phyloP scores from a whole-genome alignment of 2,797 vertebrate genomes.

The Garrulus glandarius region DNA sequence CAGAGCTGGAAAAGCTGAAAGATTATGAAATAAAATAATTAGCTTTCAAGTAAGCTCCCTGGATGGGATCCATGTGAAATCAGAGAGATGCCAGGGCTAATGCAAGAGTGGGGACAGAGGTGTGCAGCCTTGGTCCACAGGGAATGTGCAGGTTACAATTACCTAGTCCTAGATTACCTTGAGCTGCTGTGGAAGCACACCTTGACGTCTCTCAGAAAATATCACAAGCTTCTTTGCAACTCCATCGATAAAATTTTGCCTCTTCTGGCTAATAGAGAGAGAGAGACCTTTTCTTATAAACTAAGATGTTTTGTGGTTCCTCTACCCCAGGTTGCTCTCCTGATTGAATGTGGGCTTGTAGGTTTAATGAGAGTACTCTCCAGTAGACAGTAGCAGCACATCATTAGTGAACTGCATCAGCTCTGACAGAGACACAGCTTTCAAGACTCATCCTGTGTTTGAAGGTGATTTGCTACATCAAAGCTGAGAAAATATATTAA shows the following conservation, averaged over 20 bases:
- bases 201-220: neutral
- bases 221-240: neutral
- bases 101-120: neutral
- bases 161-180: neutral
- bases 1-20: neutral
- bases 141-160: neutral
- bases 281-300: neutral
- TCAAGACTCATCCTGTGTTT: neutral
- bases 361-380: neutral
- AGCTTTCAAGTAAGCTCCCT: neutral
- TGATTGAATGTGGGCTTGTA: neutral
- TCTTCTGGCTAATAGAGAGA: neutral
- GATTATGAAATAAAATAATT: conserved; percentile 17
- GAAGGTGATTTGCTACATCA: neutral
- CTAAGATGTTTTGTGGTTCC: neutral
- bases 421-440: neutral
- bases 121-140: neutral
- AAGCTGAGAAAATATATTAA: conserved; percentile 8
- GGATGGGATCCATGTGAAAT: neutral
- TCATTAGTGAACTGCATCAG: conserved; percentile 2
- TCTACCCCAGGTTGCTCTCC: neutral
- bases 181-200: neutral
- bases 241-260: neutral
- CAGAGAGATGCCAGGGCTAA: neutral
- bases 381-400: neutral